Conservation (phyloP, 2,113 vertebrate genomes). For the Steatornis caripensis region DNA sequence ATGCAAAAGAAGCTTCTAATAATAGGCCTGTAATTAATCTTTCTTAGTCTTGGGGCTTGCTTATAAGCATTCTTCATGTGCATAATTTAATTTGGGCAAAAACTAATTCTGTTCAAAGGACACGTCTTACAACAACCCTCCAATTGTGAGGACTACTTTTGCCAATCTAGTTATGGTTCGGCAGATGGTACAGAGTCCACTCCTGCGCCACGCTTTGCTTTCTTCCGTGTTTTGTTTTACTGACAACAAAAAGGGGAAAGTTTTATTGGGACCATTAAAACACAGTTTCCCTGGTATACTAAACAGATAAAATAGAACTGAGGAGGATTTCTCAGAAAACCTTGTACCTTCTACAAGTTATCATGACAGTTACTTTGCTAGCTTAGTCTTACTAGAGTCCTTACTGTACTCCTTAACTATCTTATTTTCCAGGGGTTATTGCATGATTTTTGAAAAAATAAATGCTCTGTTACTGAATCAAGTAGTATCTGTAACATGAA, state of each 20-base stretch:
- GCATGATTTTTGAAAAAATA: not conserved
- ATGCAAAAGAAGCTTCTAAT: constrained; percentile 52
- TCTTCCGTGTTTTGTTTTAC: not conserved
- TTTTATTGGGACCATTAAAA: not conserved
- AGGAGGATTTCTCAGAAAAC: not conserved
- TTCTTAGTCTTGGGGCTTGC: constrained; percentile 18
- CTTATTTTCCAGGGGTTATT: not conserved
- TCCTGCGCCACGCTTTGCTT: not conserved
- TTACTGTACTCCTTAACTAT: not conserved
- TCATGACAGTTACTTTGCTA: not conserved
- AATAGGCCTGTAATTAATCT: constrained; percentile 57
- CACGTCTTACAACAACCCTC: not conserved
- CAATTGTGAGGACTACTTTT: not conserved
- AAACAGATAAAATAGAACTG: not conserved
- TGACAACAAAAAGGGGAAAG: not conserved
- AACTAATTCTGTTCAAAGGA: constrained; percentile 42
- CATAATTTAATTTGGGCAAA: constrained; percentile 34
- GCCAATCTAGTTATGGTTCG: constrained; percentile 4
- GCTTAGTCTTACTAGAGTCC: not conserved
- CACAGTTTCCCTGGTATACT: not conserved
- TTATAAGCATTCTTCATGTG: constrained; percentile 40
- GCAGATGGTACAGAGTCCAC: not conserved
- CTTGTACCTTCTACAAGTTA: not conserved
- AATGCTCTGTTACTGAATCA: not conserved
- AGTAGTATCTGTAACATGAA: not conserved